Evolutionary conservation across 2,113 vertebrate species (phyloP).

Genomic region (Eudyptes chrysolophus): DNA sequence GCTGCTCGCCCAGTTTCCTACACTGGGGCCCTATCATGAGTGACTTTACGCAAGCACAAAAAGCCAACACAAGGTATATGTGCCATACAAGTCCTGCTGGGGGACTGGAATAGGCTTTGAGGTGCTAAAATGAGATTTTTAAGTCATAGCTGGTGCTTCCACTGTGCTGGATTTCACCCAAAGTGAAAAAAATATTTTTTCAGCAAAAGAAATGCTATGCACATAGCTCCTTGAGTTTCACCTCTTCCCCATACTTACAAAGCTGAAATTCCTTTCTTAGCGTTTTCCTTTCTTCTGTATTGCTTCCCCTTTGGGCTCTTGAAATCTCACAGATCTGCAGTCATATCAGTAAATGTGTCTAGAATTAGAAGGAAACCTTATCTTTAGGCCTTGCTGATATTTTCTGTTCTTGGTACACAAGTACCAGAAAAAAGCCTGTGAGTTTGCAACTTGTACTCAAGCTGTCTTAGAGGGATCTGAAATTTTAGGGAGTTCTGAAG

Average conservation of each 20-base stretch:
- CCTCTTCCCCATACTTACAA: background rate
- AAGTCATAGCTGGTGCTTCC: background rate
- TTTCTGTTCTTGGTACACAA: background rate
- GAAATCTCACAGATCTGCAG: background rate
- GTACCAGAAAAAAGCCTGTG: background rate
- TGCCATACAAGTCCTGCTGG: background rate
- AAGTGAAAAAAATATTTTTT: background rate
- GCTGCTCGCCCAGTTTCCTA: background rate
- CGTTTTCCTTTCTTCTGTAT: background rate
- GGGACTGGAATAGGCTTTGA: background rate
- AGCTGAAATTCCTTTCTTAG: background rate
- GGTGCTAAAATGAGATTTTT: background rate
- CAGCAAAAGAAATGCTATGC: background rate
- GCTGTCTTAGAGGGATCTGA: background rate
- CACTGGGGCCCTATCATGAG: background rate
- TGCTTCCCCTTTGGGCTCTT: background rate
- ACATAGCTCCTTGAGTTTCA: background rate
- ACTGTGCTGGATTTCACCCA: background rate
- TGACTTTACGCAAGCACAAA: background rate
- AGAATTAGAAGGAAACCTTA: background rate
- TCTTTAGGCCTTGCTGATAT: background rate
- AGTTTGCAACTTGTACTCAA: background rate
- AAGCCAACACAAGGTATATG: background rate
- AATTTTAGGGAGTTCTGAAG: background rate
- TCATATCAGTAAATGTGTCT: background rate